These are phyloP conservation scores for Ardeotis arabs DNA, from an alignment of 2,113 vertebrate species.

Conservation along the genomic window DNA sequence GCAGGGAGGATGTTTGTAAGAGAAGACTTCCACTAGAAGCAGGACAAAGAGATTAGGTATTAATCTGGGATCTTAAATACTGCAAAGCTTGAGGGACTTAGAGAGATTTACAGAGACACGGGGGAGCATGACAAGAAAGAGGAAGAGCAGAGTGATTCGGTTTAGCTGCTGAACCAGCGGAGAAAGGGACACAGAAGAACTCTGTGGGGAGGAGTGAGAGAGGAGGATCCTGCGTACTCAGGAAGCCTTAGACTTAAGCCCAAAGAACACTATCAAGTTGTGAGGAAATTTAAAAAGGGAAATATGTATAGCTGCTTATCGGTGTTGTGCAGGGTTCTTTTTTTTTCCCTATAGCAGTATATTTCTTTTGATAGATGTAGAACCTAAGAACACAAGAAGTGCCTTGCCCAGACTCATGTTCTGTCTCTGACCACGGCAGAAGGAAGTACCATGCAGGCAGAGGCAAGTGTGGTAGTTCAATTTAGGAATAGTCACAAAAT, in stretches of 20 bases:
- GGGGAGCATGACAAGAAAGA: not conserved
- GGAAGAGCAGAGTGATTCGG: not conserved
- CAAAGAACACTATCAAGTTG: not conserved
- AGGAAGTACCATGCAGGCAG: not conserved
- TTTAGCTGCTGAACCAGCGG: not conserved
- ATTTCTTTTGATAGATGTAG: not conserved
- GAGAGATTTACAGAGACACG: not conserved
- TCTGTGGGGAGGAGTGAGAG: not conserved
- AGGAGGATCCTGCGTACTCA: not conserved
- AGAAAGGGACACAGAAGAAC: not conserved
- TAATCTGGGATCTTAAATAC: constrained; percentile 11
- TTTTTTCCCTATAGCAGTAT: not conserved
- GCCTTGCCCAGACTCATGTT: not conserved
- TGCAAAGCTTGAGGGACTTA: not conserved
- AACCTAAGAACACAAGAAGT: not conserved
- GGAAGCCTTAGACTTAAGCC: not conserved
- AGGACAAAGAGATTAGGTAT: not conserved
- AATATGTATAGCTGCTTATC: not conserved
- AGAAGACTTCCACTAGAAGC: not conserved
- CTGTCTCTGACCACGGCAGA: not conserved
- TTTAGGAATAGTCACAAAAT: not conserved
- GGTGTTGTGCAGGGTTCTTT: not conserved
- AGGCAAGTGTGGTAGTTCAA: not conserved
- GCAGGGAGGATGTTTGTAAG: not conserved
- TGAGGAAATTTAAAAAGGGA: not conserved